Conservation (phyloP, 1,140 invertebrate species). For the Cheumatopsyche charites region DNA sequence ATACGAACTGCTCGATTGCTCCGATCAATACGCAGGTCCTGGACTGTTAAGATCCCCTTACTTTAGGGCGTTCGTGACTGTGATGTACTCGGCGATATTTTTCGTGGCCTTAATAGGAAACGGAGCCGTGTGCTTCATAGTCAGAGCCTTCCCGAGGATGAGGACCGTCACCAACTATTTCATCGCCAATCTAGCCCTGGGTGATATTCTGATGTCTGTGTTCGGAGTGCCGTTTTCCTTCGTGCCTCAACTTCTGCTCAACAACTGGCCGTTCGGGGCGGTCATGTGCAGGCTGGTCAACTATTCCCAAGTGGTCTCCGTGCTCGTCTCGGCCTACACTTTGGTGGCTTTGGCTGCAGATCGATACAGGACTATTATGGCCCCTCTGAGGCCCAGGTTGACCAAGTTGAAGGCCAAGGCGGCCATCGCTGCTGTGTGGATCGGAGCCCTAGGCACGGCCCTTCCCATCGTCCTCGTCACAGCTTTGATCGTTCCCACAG, state of each 20-base stretch:
- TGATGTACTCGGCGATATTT: constrained; percentile 77
- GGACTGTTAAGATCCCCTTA: constrained; percentile 51
- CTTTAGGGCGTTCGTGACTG: constrained; percentile 71
- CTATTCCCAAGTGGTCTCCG: constrained; percentile 80
- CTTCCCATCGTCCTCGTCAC: constrained; percentile 80
- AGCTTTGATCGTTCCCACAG: constrained; percentile 62
- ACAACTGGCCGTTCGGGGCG: constrained; percentile 83
- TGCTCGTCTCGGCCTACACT: constrained; percentile 84
- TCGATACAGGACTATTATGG: constrained; percentile 86
- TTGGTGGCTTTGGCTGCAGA: constrained; percentile 86
- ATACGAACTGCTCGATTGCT: constrained; percentile 29
- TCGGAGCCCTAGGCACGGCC: constrained; percentile 78
- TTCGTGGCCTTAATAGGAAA: constrained; percentile 79
- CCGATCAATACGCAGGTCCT: constrained; percentile 34
- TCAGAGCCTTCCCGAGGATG: constrained; percentile 78
- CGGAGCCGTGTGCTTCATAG: constrained; percentile 81
- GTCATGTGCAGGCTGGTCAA: constrained; percentile 78
- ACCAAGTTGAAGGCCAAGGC: constrained; percentile 72
- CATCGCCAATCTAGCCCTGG: constrained; percentile 83
- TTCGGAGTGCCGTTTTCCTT: constrained; percentile 89
- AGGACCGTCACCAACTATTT: constrained; percentile 88
- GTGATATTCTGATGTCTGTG: constrained; percentile 83
- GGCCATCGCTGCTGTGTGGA: constrained; percentile 79
- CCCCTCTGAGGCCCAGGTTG: constrained; percentile 80
- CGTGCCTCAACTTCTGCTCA: constrained; percentile 72